Conservation (phyloP, 2,113 vertebrate species). For the Motacilla tschutschensis region DNA sequence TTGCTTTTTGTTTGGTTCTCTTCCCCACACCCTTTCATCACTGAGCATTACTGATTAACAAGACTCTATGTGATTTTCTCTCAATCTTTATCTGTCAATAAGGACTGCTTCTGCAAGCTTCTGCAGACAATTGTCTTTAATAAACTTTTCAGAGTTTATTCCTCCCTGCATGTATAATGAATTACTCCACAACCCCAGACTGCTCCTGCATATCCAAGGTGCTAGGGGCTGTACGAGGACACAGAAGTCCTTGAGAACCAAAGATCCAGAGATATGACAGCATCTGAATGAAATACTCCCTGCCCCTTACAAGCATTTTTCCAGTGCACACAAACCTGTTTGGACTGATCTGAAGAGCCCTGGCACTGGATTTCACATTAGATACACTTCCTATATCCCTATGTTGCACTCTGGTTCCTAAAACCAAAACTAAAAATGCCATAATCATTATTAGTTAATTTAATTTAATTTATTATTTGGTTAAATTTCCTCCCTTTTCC, state of each 20-base stretch:
- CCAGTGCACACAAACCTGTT: background rate
- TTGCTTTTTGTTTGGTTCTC: background rate
- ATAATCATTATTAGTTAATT: background rate
- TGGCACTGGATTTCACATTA: background rate
- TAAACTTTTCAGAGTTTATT: background rate
- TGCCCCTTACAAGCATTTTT: rapidly evolving
- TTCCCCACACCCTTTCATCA: background rate
- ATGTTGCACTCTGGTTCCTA: background rate
- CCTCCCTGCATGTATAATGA: background rate
- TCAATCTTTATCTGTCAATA: background rate
- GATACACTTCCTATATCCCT: background rate
- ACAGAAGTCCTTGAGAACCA: background rate
- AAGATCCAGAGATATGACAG: background rate
- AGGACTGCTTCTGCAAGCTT: background rate
- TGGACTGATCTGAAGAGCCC: background rate
- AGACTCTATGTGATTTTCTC: background rate
- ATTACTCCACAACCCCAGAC: background rate
- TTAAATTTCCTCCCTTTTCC: background rate
- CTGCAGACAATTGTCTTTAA: background rate
- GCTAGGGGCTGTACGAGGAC: background rate
- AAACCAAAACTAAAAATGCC: background rate
- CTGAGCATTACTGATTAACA: background rate
- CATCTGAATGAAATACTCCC: background rate
- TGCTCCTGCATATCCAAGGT: background rate
- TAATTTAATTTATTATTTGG: background rate